Base-by-base conservation (phyloP, 1,140 invertebrate genomes). In the Zophobas atratus region DNA sequence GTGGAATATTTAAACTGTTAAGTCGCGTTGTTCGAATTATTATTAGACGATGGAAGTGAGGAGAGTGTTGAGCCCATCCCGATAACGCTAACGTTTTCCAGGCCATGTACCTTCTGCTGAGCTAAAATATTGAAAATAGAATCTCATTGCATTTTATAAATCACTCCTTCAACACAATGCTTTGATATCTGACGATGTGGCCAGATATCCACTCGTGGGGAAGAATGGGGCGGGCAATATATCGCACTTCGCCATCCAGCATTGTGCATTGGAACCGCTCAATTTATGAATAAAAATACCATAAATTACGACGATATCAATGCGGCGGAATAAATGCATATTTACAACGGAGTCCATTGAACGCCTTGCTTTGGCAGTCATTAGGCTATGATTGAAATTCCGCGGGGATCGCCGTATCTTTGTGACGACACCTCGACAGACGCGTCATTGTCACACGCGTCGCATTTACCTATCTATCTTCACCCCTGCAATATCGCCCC, bases 251-350 rank as follows among this genome's bases (percentile, higher is more conserved):
- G 67, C 78, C 55, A 78, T 82, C 77, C 76, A 78, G 79, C 79
- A 78, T 80, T 79, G 77, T 80, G 78, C 80, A 81, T 79, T 81
- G 70, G 79, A 81, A 82, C 79, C 77, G 80, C 70, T 82, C 81
- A 82, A 82, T 82, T 82, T 83, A 81, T 82, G 82, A 83, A 83
- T 83, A 83, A 83, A 83, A 82, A 83, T 83, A 83, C 79, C 81
- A 80, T 82, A 82, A 83, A 80, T 82, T 80, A 81, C 71, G 51
- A 48, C 70, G 77, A 80, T 82, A 82, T 82, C 80, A 81, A 81
- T 82, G 78, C 78, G 74, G 70, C 53, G 78, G 79, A 83, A 82
- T 82, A 83, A 83, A 83, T 81, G 81, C 78, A 82, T 79, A 82
- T 82, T 83, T 82, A 82, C 77, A 81, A 73, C 63, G 63, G 70